Evolutionary conservation across 1,140 invertebrate species (phyloP).

Genomic region (Aplysia californica): DNA sequence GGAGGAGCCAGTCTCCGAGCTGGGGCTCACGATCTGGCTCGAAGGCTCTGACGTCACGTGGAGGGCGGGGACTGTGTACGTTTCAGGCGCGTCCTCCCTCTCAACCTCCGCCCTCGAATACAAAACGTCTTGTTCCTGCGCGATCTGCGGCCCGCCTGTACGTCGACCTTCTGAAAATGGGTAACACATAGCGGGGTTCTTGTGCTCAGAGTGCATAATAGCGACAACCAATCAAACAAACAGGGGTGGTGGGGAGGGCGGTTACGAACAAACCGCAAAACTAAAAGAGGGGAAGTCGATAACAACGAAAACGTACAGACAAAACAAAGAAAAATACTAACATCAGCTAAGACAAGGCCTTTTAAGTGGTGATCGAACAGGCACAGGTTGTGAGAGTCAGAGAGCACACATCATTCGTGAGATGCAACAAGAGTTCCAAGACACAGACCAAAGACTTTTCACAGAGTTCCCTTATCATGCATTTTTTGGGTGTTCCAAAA

Average conservation of each 20-base stretch:
- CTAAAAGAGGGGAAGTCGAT: not conserved
- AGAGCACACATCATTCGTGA: no score
- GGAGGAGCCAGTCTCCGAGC: constrained; percentile 30
- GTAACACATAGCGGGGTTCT: not conserved
- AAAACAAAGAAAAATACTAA: not conserved
- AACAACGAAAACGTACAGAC: not conserved
- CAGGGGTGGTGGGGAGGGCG: not conserved
- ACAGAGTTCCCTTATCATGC: no score
- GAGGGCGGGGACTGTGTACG: not conserved
- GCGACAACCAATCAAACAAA: not conserved
- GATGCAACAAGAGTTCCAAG: no score
- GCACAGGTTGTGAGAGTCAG: no score
- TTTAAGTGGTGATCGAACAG: no score
- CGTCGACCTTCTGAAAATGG: constrained; percentile 16
- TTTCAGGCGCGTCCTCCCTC: not conserved
- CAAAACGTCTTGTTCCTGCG: constrained; percentile 14
- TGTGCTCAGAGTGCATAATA: not conserved
- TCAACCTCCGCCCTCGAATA: constrained; percentile 22
- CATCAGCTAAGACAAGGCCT: no score
- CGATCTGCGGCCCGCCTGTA: not conserved
- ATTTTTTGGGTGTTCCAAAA: no score
- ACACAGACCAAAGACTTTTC: no score
- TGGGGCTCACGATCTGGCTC: constrained; percentile 32
- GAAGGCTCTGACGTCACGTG: constrained; percentile 11
- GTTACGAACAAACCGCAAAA: not conserved